Base-by-base conservation (phyloP, 2,113 vertebrate genomes). In the Tretioscincus oriximinensis region DNA sequence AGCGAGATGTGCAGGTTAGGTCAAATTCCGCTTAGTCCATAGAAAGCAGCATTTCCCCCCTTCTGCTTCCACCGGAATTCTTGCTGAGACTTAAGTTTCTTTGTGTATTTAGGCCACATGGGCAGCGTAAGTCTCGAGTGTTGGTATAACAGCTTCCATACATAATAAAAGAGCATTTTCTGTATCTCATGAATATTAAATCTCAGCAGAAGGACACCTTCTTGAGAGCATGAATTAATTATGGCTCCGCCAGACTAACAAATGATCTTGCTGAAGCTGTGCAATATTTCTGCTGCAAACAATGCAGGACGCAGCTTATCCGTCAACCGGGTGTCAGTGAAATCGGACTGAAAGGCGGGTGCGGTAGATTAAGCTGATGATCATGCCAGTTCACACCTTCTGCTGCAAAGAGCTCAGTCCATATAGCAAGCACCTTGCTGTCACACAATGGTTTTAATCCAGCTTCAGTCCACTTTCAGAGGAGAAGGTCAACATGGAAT, bases 131-230 rank as follows among this genome's bases (percentile, higher is more conserved):
- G 29, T 5, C 4, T 28, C 20, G 18, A 11, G 28, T 31, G 28
- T 54, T 45, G 29, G 28, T 68, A 47, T 20, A 28, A 41, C 22
- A 65, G 70, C 29, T 28, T 74, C 71, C 41, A 54, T 74, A 21
- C 47, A 74, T 81, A 74, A 81, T 74, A 45, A 65, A 81, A 58
- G 70, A 73, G 47, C 45, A 65, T 58, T 81, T 74, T 41, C 63
- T 41, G 63, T 22, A 74, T 54, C 61, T 29, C 58, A 58, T 81
- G 65, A 80, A 80, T 80, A 73, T 73, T 81, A 58, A 66, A 81
- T 26, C 41, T 58, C 22, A 47, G 22, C 5, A 22, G 64, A 72
- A 67, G 60, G 45, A 41, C 79, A 58, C 71, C 71, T 74, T 20
- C 28, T 51, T 41, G 47, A 4, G 71, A 3, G 35, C 47, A 81